phyloP scores from a whole-genome alignment of 2,797 vertebrate genomes.

The Gymnoscopelus microlampas region DNA sequence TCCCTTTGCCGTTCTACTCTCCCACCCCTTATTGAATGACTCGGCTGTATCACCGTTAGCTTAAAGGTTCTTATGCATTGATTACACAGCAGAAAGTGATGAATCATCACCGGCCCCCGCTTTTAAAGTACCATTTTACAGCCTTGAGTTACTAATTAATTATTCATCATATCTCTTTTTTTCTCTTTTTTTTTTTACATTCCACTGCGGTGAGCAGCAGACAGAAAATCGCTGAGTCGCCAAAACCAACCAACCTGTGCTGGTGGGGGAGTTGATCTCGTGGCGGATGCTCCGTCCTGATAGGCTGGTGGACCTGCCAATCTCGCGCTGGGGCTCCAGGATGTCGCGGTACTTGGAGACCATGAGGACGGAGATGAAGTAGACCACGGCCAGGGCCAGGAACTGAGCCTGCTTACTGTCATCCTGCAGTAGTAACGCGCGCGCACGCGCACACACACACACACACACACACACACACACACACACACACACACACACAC shows the following conservation, averaged over 20 bases:
- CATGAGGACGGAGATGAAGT: constrained; percentile 99
- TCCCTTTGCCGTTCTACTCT: not conserved
- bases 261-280: constrained; percentile 99
- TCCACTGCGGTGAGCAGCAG: too few relatives aligned
- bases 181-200: too few relatives aligned
- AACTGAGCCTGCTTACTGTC: constrained; percentile 99
- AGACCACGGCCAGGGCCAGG: constrained; percentile 96
- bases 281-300: constrained; percentile 95
- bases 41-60: constrained; percentile 26
- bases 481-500: not conserved
- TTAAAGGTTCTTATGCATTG: constrained; percentile 31
- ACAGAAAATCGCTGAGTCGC: too few relatives aligned
- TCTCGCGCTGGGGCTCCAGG: constrained; percentile 96
- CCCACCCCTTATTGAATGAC: constrained; percentile 1
- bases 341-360: constrained; percentile 99
- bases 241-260: constrained; percentile 86
- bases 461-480: not conserved
- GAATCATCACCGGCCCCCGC: constrained; percentile 36
- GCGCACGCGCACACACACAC: not conserved
- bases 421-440: constrained; percentile 78
- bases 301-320: constrained; percentile 92
- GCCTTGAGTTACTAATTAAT: too few relatives aligned
- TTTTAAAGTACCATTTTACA: not conserved
- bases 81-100: constrained; percentile 22
- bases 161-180: too few relatives aligned